phyloP scores from a whole-genome alignment of 2,797 vertebrate genomes.

The Champsocephalus esox region DNA sequence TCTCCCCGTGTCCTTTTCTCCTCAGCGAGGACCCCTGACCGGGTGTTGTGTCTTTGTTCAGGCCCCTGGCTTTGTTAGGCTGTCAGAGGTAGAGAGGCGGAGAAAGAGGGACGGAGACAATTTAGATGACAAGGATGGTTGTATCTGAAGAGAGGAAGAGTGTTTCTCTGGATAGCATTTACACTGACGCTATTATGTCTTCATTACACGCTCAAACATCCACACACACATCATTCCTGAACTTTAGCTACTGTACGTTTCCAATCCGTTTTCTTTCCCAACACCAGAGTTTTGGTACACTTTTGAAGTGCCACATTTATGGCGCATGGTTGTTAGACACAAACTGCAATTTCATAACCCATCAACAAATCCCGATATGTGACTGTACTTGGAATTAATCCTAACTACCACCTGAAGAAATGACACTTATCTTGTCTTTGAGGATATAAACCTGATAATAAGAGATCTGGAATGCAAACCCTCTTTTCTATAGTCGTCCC shows the following conservation, averaged over 20 bases:
- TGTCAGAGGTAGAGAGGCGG: slow-evolving; percentile 67
- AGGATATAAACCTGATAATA: background rate
- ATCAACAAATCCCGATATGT: too few species aligned
- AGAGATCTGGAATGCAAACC: background rate
- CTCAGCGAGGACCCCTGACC: slow-evolving; percentile 62
- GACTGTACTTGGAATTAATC: background rate
- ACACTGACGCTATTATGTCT: slow-evolving; percentile 39
- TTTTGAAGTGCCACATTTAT: too few species aligned
- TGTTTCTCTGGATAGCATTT: slow-evolving; percentile 38
- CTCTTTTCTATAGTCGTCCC: background rate
- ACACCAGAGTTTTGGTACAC: background rate
- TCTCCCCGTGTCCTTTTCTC: slow-evolving; percentile 50
- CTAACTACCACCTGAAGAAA: background rate
- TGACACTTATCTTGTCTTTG: background rate
- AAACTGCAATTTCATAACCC: background rate
- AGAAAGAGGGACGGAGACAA: slow-evolving; percentile 44
- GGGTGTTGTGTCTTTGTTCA: slow-evolving; percentile 74
- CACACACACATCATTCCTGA: slow-evolving; percentile 5
- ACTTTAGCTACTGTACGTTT: background rate
- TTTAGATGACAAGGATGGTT: slow-evolving; percentile 40
- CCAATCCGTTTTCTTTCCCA: background rate
- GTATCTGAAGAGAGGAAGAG: slow-evolving; percentile 37
- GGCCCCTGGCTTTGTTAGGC: slow-evolving; percentile 71
- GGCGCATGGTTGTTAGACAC: background rate
- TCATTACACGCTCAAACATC: background rate